Percentiles rank a stretch among this genome's conserved stretches.
Conservation (phyloP, 2,113 vertebrate genomes). For the Quiscalus mexicanus region DNA sequence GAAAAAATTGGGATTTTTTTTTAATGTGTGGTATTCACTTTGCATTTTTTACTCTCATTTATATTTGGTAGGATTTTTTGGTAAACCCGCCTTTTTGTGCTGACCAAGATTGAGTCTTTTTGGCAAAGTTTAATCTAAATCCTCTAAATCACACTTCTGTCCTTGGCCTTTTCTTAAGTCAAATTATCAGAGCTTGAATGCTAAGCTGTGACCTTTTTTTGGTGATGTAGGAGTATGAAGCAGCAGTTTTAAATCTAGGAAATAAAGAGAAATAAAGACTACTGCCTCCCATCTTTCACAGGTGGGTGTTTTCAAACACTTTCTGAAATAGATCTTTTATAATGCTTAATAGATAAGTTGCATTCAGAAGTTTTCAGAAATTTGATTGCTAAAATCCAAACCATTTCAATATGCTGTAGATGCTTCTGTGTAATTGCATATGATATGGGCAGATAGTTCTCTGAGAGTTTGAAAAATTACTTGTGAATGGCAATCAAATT, state of each 20-base stretch:
- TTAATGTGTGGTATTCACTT: not conserved
- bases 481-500: not conserved
- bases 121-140: constrained; percentile 1
- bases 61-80: not conserved
- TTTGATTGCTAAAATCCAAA: not conserved
- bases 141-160: not conserved
- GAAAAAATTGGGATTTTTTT: not conserved
- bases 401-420: not conserved
- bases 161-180: not conserved
- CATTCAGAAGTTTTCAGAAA: not conserved
- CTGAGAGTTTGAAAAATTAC: not conserved
- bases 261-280: not conserved
- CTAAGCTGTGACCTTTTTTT: not conserved
- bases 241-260: not conserved
- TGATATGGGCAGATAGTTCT: not conserved
- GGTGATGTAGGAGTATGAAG: not conserved
- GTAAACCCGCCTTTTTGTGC: not conserved
- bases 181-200: not conserved
- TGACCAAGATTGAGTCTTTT: not conserved
- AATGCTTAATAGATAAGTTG: not conserved
- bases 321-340: not conserved
- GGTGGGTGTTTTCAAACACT: not conserved
- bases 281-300: not conserved
- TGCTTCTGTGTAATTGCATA: not conserved
- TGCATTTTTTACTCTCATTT: not conserved